Conservation (phyloP, 2,113 vertebrate genomes). For the Ascaphus truei region DNA sequence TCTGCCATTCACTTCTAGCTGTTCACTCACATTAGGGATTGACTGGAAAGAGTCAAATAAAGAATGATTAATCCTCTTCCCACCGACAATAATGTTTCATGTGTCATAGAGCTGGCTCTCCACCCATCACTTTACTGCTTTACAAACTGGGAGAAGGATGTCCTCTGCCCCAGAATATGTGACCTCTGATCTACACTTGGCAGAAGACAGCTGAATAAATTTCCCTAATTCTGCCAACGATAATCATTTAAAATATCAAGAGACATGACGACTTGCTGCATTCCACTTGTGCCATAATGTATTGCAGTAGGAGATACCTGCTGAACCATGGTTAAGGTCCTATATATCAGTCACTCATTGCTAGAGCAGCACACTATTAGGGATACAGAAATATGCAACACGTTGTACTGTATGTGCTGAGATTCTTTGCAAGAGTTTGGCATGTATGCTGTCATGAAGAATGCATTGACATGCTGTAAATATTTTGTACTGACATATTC, state of each 20-base stretch:
- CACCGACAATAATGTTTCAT: conserved; percentile 29
- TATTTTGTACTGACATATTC: not conserved
- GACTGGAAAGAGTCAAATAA: conserved; percentile 21
- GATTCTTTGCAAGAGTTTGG: not conserved
- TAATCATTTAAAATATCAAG: conserved; percentile 8
- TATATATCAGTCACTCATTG: conserved; percentile 10
- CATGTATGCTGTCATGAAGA: conserved; percentile 15
- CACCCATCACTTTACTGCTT: not conserved
- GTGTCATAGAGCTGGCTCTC: not conserved
- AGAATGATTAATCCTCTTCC: conserved; percentile 18
- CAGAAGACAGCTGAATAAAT: conserved; percentile 19
- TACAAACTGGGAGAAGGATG: not conserved
- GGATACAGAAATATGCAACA: not conserved
- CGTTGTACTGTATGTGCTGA: not conserved
- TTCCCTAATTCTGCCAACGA: conserved; percentile 24
- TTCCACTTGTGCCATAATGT: conserved; percentile 5
- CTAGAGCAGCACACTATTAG: not conserved
- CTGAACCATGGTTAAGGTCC: not conserved
- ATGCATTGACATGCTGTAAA: not conserved
- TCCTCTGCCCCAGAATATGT: conserved; percentile 15
- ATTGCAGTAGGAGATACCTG: not conserved
- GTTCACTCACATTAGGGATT: not conserved
- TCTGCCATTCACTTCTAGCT: conserved; percentile 1
- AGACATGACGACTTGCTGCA: conserved; percentile 3
- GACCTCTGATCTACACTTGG: conserved; percentile 20